Evolutionary conservation across 2,797 vertebrate species (phyloP), one percentile per base, ranked within the genome.

Genomic region (Lerista edwardsae): DNA sequence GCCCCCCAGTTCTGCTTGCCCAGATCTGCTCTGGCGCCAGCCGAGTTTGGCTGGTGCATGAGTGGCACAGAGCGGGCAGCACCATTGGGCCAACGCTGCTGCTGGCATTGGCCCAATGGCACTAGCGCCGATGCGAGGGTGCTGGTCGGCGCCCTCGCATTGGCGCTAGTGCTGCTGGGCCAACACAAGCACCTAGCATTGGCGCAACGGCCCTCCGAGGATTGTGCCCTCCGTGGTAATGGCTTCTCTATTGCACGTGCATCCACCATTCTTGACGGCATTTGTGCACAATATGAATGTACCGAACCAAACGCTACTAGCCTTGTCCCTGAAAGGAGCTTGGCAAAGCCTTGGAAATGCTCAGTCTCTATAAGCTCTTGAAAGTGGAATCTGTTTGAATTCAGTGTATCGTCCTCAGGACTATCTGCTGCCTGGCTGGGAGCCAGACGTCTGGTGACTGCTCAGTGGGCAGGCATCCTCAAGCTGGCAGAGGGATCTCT

Each of bases 401-500:
- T 74, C 3, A 27, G 1, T 90, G 72, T 67, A 82, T 91, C 31
- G 36, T 90, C 91, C 86, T 75, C 81, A 87, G 73, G 84, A 41
- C 73, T 89, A 59, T 51, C 79, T 87, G 61, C 84, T 87, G 69
- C 25, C 47, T 78, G 89, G 67, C 84, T 86, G 68, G 80, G 83
- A 89, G 89, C 92, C 89, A 92, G 91, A 92, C 87, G 87, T 79
- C 86, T 67, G 87, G 90, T 80, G 83, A 79, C 64, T 75, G 14
- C n/a, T 36, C 44, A 86, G 86, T 80, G 59, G 81, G 36, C 75
- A 80, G 82, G 87, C 84, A 71, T 75, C 39, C 76, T 84, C 0
- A 1, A 82, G 78, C 87, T 91, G 91, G 65, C 0, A 2, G 76
- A 76, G 86, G 0, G 0, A 76, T 64, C 71, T 34, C 0, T 34